These are phyloP conservation scores for Dasysyrphus albostriatus DNA, from an alignment of 2,888 invertebrate species.

Conservation along the genomic window DNA sequence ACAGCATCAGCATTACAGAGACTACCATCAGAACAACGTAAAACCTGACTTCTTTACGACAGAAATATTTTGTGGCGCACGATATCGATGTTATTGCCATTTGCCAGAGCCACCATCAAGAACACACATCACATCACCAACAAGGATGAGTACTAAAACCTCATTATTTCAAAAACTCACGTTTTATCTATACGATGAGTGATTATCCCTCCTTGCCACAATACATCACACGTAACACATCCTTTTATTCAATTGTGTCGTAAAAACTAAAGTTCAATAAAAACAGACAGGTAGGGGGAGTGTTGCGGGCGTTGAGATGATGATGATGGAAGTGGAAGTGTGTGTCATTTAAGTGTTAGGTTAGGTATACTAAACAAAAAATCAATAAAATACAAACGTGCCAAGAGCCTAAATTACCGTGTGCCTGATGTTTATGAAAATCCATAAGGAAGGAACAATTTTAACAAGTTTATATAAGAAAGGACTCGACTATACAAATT, in stretches of 20 bases:
- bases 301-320: not conserved
- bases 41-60: slow-evolving; percentile 13
- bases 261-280: slow-evolving; percentile 21
- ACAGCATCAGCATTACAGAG: not conserved
- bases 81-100: slow-evolving; percentile 22
- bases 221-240: slow-evolving; percentile 23
- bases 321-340: not conserved
- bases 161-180: slow-evolving; percentile 10
- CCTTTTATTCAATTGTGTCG: slow-evolving; percentile 41
- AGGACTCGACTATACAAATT: not conserved
- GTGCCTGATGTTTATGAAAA: slow-evolving; percentile 9
- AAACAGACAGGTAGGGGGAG: not conserved
- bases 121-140: not conserved
- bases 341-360: not conserved
- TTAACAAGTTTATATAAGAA: slow-evolving; percentile 6
- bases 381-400: not conserved
- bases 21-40: not conserved
- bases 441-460: slow-evolving; percentile 3
- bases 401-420: not conserved
- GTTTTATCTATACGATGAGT: slow-evolving; percentile 20
- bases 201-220: slow-evolving; percentile 8
- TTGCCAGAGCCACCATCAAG: not conserved
- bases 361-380: not conserved
- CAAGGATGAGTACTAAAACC: not conserved
- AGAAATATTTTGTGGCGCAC: not conserved